Base-by-base conservation (phyloP, 2,797 vertebrate genomes). In the Mareca penelope region DNA sequence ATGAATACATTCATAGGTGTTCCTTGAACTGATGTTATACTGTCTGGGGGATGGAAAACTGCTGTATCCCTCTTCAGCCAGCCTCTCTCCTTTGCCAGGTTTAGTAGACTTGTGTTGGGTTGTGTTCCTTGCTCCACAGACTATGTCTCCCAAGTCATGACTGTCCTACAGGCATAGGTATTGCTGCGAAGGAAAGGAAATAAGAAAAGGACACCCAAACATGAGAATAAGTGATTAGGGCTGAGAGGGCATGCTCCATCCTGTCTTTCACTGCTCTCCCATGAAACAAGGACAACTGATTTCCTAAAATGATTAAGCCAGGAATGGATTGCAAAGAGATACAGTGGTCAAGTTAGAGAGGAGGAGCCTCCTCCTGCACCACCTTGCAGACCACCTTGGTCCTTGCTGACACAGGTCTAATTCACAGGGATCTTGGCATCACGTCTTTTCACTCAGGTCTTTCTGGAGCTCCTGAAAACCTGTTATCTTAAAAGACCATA, bases 1-100 rank as follows among this genome's bases (percentile, higher is more conserved):
- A 40, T 56, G 42, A 64, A 52, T 64, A 56, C 2, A 2, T 60
- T 78, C n/a, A 33, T n/a, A 78, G 48, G 16, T 70, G 35, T 44
- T 84, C 80, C 35, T 70, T 2, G 0, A 56, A 50, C 81, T 15
- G 3, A 5, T 37, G 16, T 44, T 57, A 12, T 0, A 40, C 29
- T 21, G 10, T 12, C 53, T 59, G 21, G 12, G 48, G 91, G 60
- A 80, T 7, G 7, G 28, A 28, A 71, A 87, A 44, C 39, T 89
- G 12, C 48, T 21, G 9, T 29, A 35, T 65, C n/a, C 7, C 37
- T 75, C 44, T 69, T 88, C 63, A 81, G 35, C 15, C 31, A 29
- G 37, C 24, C 29, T 81, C 40, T 75, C 22, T 79, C 15, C 29
- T 81, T 73, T 81, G 52, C 4, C 21, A 35, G 11, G 19, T 28